Conservation (phyloP, 1,140 invertebrate species). For the Papilio glaucus region DNA sequence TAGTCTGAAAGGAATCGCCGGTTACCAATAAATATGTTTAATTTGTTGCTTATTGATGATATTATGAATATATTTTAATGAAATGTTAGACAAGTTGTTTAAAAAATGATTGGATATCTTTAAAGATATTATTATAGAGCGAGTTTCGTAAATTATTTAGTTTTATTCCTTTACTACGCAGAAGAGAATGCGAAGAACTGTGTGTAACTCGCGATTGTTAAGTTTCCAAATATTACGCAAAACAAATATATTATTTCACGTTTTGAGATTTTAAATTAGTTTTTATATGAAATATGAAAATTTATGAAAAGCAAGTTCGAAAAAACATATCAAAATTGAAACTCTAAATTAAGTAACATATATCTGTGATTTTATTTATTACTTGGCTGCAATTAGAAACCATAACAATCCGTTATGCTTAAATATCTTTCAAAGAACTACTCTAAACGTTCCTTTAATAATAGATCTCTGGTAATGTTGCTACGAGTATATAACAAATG, state of each 20-base stretch:
- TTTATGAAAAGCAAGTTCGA: constrained; percentile 50
- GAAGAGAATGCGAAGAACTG: constrained; percentile 41
- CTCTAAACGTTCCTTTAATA: constrained; percentile 80
- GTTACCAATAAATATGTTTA: constrained; percentile 82
- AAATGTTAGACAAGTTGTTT: constrained; percentile 79
- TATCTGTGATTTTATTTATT: constrained; percentile 82
- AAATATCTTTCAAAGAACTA: constrained; percentile 74
- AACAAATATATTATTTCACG: constrained; percentile 60
- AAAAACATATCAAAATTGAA: constrained; percentile 54
- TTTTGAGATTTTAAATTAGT: constrained; percentile 69
- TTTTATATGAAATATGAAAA: constrained; percentile 56
- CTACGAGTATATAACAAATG: constrained; percentile 70
- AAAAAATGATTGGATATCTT: constrained; percentile 66
- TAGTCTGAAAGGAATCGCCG: constrained; percentile 83
- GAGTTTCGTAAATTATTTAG: constrained; percentile 77
- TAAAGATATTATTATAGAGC: constrained; percentile 62
- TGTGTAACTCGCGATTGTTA: constrained; percentile 58
- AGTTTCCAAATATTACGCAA: constrained; percentile 76
- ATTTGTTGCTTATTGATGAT: constrained; percentile 82
- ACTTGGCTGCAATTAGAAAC: constrained; percentile 65
- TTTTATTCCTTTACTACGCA: constrained; percentile 55
- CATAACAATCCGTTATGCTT: constrained; percentile 50
- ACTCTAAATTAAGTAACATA: constrained; percentile 73
- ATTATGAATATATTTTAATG: constrained; percentile 76
- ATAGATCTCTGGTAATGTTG: constrained; percentile 78